A percentile compares a stretch with the other conserved stretches of the same genome.
phyloP scores from a whole-genome alignment of 2,113 vertebrate species.

The Enhydra lutris region DNA sequence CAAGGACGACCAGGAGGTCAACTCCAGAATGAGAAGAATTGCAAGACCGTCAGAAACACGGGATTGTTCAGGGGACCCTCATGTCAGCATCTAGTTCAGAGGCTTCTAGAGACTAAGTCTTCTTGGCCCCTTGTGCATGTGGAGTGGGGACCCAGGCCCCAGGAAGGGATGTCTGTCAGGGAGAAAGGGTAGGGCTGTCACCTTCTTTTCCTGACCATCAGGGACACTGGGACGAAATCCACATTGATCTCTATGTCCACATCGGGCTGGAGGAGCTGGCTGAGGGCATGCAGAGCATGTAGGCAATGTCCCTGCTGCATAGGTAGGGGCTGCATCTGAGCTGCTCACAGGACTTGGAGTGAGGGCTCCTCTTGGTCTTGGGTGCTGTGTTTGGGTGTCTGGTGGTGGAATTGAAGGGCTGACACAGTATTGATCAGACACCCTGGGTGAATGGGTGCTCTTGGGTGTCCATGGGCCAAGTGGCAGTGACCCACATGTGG shows the following conservation, averaged over 20 bases:
- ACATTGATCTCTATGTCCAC: too few species aligned
- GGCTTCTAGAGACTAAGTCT: too few species aligned
- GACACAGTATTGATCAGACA: background rate
- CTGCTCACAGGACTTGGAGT: background rate
- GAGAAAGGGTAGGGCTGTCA: too few species aligned
- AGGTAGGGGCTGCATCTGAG: background rate
- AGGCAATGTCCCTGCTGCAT: rapidly evolving
- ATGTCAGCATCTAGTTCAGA: too few species aligned
- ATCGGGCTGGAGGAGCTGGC: background rate
- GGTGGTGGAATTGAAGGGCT: background rate
- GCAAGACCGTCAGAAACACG: background rate
- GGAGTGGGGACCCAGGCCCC: too few species aligned
- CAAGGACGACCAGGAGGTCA: conserved; percentile 91
- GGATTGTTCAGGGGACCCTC: rapidly evolving
- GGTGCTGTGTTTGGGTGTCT: background rate
- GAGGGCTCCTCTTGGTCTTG: background rate
- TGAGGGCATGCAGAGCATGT: background rate
- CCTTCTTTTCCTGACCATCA: too few species aligned
- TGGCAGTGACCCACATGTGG: background rate
- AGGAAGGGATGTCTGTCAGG: too few species aligned
- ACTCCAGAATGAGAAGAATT: conserved; percentile 88
- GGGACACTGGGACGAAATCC: too few species aligned
- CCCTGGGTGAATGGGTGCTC: background rate
- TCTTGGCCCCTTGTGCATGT: too few species aligned
- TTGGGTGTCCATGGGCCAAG: background rate